Evolutionary conservation across 2,888 invertebrate genomes (phyloP), one percentile per base, ranked within the genome.

Genomic region (Perizoma flavofasciatum): DNA sequence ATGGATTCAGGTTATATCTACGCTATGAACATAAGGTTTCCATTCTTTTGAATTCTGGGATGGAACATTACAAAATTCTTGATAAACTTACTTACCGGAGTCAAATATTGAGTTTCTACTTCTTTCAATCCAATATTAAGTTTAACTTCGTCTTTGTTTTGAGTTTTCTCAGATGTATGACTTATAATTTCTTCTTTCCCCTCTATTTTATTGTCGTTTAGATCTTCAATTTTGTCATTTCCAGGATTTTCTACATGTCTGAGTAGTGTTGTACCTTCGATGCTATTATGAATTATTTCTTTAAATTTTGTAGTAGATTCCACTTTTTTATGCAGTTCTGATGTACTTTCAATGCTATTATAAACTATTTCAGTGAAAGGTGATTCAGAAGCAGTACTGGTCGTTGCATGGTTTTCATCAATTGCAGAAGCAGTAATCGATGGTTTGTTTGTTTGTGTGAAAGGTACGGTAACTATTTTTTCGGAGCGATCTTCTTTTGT

Each of bases 31-130:
- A 22, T 22, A 22, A 22, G 22, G 22, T 22, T 22, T 3, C 22
- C 22, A 3, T 22, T 22, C 22, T 22, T 22, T 22, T 22, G 3
- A 22, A 22, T 22, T 22, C 22, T 22, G 22, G 22, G 22, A 22
- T 22, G 22, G 22, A 22, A 22, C 22, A 2, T 22, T 22, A 22
- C 22, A 22, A 22, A 22, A 22, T 22, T 22, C 22, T 37, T 47
- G 7, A 40, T 44, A 46, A n/a, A 37, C 22, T 4, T 37, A 63
- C 67, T 67, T 69, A 75, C 74, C 70, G 67, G 50, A 49, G 63
- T 11, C 34, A 54, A 55, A 57, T 68, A 70, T 45, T 69, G 65
- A 0, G 66, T 68, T 5, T 69, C 58, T 34, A 71, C 65, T 65
- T 69, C 71, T 56, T 66, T 71, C 0, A 70, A 34, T 37, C 45